Percentiles rank a stretch among this genome's conserved stretches.
phyloP scores from a whole-genome alignment of 2,797 vertebrate genomes.

The Mallotus villosus region DNA sequence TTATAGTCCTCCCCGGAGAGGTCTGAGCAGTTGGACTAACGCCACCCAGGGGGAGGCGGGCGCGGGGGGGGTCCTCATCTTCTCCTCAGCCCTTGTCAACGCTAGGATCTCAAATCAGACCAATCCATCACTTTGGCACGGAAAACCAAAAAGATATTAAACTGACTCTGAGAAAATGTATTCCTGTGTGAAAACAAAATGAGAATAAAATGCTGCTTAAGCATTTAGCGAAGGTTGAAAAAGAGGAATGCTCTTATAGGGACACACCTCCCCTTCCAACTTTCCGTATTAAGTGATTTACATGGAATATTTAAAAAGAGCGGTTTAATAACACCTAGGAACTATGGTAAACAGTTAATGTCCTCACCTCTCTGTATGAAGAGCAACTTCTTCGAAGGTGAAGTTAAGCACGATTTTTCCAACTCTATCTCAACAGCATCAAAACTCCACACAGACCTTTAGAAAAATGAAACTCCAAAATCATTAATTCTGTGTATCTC shows the following conservation, averaged over 20 bases:
- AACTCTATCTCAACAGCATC: not conserved
- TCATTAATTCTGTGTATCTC: not conserved
- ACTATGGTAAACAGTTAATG: too few species aligned
- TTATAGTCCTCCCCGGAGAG: slow-evolving; percentile 63
- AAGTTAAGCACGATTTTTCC: not conserved
- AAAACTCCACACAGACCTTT: not conserved
- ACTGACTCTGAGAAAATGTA: slow-evolving; percentile 66
- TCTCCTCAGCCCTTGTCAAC: slow-evolving; percentile 57
- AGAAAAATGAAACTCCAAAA: not conserved
- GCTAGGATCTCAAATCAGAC: slow-evolving; percentile 69
- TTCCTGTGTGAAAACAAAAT: slow-evolving; percentile 54
- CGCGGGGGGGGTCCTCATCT: slow-evolving; percentile 37
- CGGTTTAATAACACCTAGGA: too few species aligned
- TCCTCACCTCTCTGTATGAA: too few species aligned
- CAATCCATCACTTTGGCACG: slow-evolving; percentile 76
- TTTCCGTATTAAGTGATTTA: too few species aligned
- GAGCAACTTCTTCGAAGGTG: too few species aligned
- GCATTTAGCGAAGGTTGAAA: slow-evolving; percentile 69
- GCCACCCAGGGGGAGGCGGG: slow-evolving; percentile 41
- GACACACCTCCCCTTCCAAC: not conserved
- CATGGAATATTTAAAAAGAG: too few species aligned
- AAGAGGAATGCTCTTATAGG: slow-evolving; percentile 38
- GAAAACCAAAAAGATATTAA: slow-evolving; percentile 74
- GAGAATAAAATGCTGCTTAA: slow-evolving; percentile 70
- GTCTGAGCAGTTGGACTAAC: slow-evolving; percentile 58